Percentiles rank a stretch among this genome's conserved stretches.
phyloP scores from a whole-genome alignment of 2,888 invertebrate genomes.

The Andrena trimmerana region DNA sequence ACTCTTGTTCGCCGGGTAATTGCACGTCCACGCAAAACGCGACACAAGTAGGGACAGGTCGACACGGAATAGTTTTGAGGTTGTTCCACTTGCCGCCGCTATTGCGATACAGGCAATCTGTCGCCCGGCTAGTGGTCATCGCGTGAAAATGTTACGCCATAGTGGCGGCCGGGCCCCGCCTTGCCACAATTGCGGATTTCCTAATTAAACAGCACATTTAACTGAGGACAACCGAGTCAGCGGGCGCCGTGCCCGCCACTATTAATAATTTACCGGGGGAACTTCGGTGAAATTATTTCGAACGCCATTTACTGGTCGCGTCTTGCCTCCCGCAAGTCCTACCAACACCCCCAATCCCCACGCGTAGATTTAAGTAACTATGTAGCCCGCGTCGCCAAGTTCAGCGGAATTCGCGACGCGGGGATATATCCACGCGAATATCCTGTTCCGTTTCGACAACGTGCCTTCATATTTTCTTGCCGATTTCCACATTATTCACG shows the following conservation, averaged over 20 bases:
- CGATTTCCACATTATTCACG: conserved; percentile 65
- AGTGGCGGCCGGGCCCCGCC: conserved; percentile 23
- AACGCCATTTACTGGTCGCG: conserved; percentile 72
- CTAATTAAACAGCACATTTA: conserved; percentile 78
- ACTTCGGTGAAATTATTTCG: conserved; percentile 78
- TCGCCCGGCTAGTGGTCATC: conserved; percentile 44
- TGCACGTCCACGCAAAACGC: conserved; percentile 41
- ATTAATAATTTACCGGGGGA: conserved; percentile 75
- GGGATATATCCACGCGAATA: conserved; percentile 62
- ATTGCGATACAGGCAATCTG: conserved; percentile 55
- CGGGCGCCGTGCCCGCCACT: conserved; percentile 63
- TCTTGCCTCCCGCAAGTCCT: conserved; percentile 67
- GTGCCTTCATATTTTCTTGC: conserved; percentile 67
- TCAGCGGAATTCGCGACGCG: conserved; percentile 56
- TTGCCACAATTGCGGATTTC: conserved; percentile 77
- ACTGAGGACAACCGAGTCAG: conserved; percentile 72
- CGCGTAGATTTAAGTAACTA: conserved; percentile 67
- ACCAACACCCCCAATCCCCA: conserved; percentile 52
- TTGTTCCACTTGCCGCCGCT: conserved; percentile 46
- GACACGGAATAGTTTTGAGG: conserved; percentile 67
- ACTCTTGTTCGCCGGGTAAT: conserved; percentile 47
- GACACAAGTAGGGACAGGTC: conserved; percentile 31
- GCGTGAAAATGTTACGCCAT: conserved; percentile 40
- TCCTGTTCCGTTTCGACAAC: conserved; percentile 65
- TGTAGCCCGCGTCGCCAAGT: not conserved